Evolutionary conservation across 2,797 vertebrate species (phyloP).

Genomic region (Pelobates cultripes): DNA sequence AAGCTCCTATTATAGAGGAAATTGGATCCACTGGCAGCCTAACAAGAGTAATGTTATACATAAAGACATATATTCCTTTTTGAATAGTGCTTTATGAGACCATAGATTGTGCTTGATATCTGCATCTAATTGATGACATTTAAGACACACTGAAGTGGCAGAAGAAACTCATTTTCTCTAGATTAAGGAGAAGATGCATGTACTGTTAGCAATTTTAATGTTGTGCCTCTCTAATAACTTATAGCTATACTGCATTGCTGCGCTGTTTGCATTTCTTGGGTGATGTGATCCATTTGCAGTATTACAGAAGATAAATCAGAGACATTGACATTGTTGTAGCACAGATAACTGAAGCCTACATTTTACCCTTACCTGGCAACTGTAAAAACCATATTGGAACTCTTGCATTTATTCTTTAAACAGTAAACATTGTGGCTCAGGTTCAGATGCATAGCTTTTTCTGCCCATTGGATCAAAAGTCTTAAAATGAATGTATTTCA

Average conservation of each 20-base stretch:
- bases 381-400: not conserved
- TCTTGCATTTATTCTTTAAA: too few relatives aligned
- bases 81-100: not conserved
- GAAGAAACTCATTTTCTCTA: conserved; percentile 11
- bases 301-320: not conserved
- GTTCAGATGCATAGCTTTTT: too few relatives aligned
- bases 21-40: not conserved
- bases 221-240: not conserved
- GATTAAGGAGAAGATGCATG: not conserved
- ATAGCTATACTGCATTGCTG: not conserved
- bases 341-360: not conserved
- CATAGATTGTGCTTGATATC: conserved; percentile 1
- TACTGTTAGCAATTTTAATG: not conserved
- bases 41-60: conserved; percentile 10
- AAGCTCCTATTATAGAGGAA: not conserved
- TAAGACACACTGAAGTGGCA: not conserved
- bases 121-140: conserved; percentile 13
- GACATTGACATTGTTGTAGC: not conserved
- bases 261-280: not conserved
- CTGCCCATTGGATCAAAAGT: too few relatives aligned
- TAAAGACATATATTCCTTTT: conserved; percentile 8
- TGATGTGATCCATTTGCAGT: not conserved
- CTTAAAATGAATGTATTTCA: too few relatives aligned
- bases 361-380: not conserved
- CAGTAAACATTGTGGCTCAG: too few relatives aligned